These are phyloP conservation scores for Crioceris asparagi DNA, from an alignment of 2,888 invertebrate species.

Conservation along the genomic window DNA sequence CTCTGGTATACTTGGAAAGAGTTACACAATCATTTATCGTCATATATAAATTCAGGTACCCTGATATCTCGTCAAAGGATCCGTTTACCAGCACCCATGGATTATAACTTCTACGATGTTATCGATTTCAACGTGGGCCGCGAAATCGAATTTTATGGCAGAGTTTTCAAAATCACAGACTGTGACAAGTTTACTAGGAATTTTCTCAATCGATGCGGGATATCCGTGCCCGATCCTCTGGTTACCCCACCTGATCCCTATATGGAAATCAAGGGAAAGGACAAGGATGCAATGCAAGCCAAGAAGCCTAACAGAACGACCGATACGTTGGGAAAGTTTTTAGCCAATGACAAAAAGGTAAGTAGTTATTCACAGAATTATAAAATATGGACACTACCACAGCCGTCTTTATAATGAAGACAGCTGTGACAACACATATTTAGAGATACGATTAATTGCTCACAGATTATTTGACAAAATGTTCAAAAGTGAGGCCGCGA, in stretches of 20 bases:
- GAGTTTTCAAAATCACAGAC: constrained; percentile 67
- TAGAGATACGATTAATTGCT: too few relatives aligned
- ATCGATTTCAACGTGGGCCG: constrained; percentile 79
- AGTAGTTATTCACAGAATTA: not conserved
- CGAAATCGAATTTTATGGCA: constrained; percentile 70
- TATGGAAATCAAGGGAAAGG: constrained; percentile 38
- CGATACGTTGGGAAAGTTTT: constrained; percentile 65
- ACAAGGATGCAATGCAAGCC: constrained; percentile 30
- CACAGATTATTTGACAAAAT: too few relatives aligned
- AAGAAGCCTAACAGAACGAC: constrained; percentile 47
- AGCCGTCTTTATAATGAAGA: too few relatives aligned
- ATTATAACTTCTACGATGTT: constrained; percentile 69
- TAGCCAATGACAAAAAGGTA: constrained; percentile 65
- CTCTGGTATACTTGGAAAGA: too few relatives aligned
- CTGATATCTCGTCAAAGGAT: constrained; percentile 75
- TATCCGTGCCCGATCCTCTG: constrained; percentile 65
- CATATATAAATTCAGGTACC: constrained; percentile 60
- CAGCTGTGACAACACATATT: too few relatives aligned
- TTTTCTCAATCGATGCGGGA: constrained; percentile 76
- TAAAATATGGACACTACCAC: too few relatives aligned
- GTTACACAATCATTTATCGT: too few relatives aligned
- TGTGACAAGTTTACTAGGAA: constrained; percentile 82
- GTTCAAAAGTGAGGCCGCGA: too few relatives aligned
- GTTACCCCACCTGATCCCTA: constrained; percentile 45
- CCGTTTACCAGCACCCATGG: constrained; percentile 60